These are phyloP conservation scores for Chaetops frenatus DNA, from an alignment of 2,113 vertebrate species.

Conservation along the genomic window DNA sequence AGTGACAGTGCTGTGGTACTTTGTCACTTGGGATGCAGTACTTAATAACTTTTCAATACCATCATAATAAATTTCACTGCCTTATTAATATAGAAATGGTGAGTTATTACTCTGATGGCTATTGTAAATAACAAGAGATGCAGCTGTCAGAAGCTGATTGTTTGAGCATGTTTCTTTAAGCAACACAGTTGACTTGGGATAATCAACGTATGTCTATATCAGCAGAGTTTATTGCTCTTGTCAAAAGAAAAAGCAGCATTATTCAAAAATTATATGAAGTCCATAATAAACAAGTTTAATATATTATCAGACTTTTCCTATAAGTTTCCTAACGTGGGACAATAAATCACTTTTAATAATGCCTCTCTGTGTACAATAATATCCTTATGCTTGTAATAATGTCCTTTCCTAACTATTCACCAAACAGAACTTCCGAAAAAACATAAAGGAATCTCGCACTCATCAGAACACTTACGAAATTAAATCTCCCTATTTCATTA, in stretches of 20 bases:
- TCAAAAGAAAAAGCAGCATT: constrained; percentile 76
- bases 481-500: constrained; percentile 67
- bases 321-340: constrained; percentile 70
- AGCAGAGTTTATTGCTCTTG: constrained; percentile 77
- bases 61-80: constrained; percentile 95
- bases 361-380: constrained; percentile 71
- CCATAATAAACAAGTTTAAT: constrained; percentile 77
- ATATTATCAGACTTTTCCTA: constrained; percentile 78
- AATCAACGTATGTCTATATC: constrained; percentile 74
- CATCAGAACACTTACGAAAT: constrained; percentile 57
- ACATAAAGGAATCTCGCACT: constrained; percentile 59
- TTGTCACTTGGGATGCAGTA: constrained; percentile 91
- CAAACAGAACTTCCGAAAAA: constrained; percentile 66
- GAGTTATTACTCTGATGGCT: constrained; percentile 90
- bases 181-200: constrained; percentile 74
- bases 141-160: constrained; percentile 77
- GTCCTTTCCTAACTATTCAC: constrained; percentile 68
- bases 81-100: constrained; percentile 96
- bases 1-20: constrained; percentile 87
- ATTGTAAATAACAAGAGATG: constrained; percentile 87
- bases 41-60: constrained; percentile 88
- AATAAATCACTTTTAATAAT: constrained; percentile 77
- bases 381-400: constrained; percentile 66
- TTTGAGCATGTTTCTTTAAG: constrained; percentile 81
- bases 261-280: constrained; percentile 77